These are phyloP conservation scores for Ictalurus furcatus DNA, from an alignment of 2,113 vertebrate genomes.

Conservation along the genomic window DNA sequence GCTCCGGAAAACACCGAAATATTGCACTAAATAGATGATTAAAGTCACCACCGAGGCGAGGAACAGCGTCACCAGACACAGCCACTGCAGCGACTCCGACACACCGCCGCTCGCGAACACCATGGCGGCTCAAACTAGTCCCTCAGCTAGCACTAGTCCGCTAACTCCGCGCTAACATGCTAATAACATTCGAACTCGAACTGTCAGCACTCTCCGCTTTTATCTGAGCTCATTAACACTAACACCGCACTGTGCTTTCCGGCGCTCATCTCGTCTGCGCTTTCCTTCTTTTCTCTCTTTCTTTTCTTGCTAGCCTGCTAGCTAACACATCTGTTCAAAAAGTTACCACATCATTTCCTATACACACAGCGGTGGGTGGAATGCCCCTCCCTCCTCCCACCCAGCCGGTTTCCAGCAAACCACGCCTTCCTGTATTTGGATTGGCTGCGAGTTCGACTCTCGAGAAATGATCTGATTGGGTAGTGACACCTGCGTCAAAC, in stretches of 20 bases:
- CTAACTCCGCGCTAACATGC: not conserved
- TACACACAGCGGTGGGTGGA: not conserved
- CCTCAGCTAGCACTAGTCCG: not conserved
- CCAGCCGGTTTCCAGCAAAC: not conserved
- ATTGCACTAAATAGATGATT: conserved; percentile 78
- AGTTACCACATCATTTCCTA: conserved; percentile 49
- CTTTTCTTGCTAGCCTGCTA: not conserved
- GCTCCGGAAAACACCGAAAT: conserved; percentile 56
- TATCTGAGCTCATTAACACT: not conserved
- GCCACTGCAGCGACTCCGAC: conserved; percentile 78
- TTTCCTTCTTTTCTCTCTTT: not conserved
- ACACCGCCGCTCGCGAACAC: conserved; percentile 39
- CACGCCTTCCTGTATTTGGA: not conserved
- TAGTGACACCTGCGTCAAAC: not conserved
- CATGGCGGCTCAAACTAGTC: not conserved
- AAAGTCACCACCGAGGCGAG: conserved; percentile 77
- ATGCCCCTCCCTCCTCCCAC: not conserved
- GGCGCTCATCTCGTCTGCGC: not conserved
- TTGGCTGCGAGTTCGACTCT: not conserved
- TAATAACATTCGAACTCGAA: not conserved
- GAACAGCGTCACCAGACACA: conserved; percentile 78
- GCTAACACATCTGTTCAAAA: conserved; percentile 42
- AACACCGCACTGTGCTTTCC: not conserved
- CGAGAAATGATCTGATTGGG: not conserved
- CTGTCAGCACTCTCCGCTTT: not conserved